Base-by-base conservation (phyloP, 1,140 invertebrate genomes). In the Drosophila jambulina region DNA sequence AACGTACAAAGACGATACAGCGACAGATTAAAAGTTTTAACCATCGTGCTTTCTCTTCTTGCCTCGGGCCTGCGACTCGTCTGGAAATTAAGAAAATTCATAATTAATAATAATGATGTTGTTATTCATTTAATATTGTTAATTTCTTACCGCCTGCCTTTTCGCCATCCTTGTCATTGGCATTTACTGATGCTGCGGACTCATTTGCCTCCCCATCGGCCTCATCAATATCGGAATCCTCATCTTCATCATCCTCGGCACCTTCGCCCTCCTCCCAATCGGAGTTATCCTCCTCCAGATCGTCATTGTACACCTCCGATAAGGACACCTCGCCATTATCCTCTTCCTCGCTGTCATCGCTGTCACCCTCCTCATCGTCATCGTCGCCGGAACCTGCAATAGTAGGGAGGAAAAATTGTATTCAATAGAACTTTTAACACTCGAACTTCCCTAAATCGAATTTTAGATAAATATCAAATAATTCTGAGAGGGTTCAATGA, bases 31-130 rank as follows among this genome's bases (percentile, higher is more conserved):
- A 63, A 27, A 32, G 53, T 17, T 45, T 80, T 92, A 92, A 84
- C 88, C 91, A 72, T 96, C 95, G 83, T 95, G 94, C 94, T 96
- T 96, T 94, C 95, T 95, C 90, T 96, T 96, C 91, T 96, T 96
- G 60, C 95, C 95, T 93, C 95, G 93, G 51, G 93, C 93, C 79
- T 94, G 94, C 81, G 94, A 92, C 65, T 95, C 94, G 92, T 92
- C 76, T 90, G 23, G 9, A 70, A 61, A 45, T 27, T 2, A 58
- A 56, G 59, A 42, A 19, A 21, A 6, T 27, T 7, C 0, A 5
- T 4, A 12, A 49, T 29, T 29, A 29, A 27, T 49, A 1, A 12
- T 0, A 10, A n/a, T 12, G n/a, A 19, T 19, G 3, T 19, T 32
- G 57, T 13, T 8, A 57, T 19, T 5, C 5, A 36, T 54, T 23